Percentiles rank a stretch among this genome's conserved stretches.
Evolutionary conservation across 2,797 vertebrate genomes (phyloP).

Genomic region (Megalops cyprinoides): DNA sequence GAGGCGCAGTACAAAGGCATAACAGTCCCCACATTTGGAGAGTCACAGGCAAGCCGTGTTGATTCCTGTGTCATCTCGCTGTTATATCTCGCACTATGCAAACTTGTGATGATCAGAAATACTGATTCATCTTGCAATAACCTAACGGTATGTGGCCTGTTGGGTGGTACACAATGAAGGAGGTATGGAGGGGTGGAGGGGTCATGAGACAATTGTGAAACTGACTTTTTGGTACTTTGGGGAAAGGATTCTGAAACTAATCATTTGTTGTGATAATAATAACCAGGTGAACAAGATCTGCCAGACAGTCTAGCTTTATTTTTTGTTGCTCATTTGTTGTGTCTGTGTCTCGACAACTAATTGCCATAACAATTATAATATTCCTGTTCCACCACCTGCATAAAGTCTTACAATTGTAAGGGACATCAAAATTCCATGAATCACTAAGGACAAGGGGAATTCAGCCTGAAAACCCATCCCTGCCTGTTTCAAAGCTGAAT

Average conservation of each 20-base stretch:
- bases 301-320: constrained; percentile 31
- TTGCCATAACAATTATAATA: constrained; percentile 20
- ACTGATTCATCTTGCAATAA: constrained; percentile 45
- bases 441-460: not conserved
- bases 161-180: constrained; percentile 43
- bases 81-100: constrained; percentile 63
- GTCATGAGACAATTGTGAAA: constrained; percentile 46
- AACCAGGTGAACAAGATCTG: constrained; percentile 56
- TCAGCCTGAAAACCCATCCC: too few relatives aligned
- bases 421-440: not conserved
- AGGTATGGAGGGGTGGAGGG: constrained; percentile 18
- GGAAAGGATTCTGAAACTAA: not conserved
- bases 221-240: not conserved
- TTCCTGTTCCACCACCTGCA: constrained; percentile 25
- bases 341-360: constrained; percentile 33
- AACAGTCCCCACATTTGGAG: constrained; percentile 32
- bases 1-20: constrained; percentile 37
- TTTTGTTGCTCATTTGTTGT: constrained; percentile 31
- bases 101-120: constrained; percentile 46
- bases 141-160: constrained; percentile 54
- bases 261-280: constrained; percentile 52
- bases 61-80: constrained; percentile 53
- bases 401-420: not conserved
- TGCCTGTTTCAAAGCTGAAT: not conserved
- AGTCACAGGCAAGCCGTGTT: constrained; percentile 24